Evolutionary conservation across 2,113 vertebrate species (phyloP).

Genomic region (Sinocyclocheilus anophthalmus): DNA sequence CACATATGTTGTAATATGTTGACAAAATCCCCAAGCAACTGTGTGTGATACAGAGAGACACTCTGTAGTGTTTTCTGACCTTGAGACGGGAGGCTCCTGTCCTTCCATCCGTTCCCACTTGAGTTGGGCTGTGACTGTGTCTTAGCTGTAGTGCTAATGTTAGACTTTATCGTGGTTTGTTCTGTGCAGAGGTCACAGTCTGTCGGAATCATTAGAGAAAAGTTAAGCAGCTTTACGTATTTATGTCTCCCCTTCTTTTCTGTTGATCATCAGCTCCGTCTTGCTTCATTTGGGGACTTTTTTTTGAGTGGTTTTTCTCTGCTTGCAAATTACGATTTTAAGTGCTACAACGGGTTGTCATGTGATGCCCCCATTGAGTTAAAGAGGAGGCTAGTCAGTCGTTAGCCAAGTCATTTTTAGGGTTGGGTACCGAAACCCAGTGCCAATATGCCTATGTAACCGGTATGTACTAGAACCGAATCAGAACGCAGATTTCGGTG

Average conservation of each 20-base stretch:
- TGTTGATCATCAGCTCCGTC: neutral
- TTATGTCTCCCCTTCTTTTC: neutral
- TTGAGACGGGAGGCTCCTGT: neutral
- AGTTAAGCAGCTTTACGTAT: neutral
- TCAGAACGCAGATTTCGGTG: no score
- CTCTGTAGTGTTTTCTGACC: conserved; percentile 32
- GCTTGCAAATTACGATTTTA: neutral
- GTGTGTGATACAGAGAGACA: neutral
- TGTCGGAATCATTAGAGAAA: neutral
- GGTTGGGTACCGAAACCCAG: no score
- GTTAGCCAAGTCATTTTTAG: no score
- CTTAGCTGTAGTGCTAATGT: neutral
- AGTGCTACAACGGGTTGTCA: neutral
- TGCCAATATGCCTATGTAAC: no score
- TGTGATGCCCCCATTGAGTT: neutral
- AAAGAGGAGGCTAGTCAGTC: neutral
- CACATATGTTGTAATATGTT: neutral
- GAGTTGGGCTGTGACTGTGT: neutral
- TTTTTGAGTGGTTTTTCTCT: neutral
- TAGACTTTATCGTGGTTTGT: neutral
- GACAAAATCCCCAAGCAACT: neutral
- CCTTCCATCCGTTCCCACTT: neutral
- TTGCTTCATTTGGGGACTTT: neutral
- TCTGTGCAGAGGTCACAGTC: neutral
- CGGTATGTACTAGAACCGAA: no score